These are phyloP conservation scores for Sciaenops ocellatus DNA, from an alignment of 2,797 vertebrate genomes.

Conservation along the genomic window DNA sequence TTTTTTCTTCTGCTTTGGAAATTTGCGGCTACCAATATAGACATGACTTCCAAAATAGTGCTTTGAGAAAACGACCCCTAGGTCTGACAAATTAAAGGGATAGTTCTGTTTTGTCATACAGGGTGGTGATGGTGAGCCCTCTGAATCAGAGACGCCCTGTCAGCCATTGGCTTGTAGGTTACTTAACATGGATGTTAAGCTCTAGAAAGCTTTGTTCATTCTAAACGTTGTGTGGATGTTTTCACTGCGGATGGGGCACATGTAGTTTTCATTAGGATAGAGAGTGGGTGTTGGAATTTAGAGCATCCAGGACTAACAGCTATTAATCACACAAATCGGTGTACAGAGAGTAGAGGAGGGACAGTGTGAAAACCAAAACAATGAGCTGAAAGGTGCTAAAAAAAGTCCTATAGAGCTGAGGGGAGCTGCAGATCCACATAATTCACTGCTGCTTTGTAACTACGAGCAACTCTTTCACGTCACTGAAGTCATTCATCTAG, in stretches of 20 bases:
- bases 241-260: not conserved
- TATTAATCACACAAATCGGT: constrained; percentile 30
- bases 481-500: not conserved
- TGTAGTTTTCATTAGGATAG: constrained; percentile 29
- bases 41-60: too few species aligned
- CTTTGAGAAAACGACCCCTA: not conserved
- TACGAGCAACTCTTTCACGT: not conserved
- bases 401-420: not conserved
- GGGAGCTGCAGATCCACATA: not conserved
- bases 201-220: too few species aligned
- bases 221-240: not conserved
- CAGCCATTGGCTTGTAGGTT: not conserved
- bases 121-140: too few species aligned
- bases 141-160: too few species aligned
- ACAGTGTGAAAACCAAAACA: constrained; percentile 1
- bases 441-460: not conserved
- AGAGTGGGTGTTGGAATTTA: constrained; percentile 38
- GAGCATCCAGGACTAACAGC: constrained; percentile 34
- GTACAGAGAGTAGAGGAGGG: not conserved
- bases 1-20: too few species aligned
- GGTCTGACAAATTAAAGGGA: too few species aligned
- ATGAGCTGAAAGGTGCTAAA: not conserved
- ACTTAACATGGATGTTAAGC: not conserved
- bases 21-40: too few species aligned
- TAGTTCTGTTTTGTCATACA: too few species aligned